A percentile compares a stretch with the other conserved stretches of the same genome.
phyloP scores from a whole-genome alignment of 2,888 invertebrate genomes.

The Embidobia sp. region DNA sequence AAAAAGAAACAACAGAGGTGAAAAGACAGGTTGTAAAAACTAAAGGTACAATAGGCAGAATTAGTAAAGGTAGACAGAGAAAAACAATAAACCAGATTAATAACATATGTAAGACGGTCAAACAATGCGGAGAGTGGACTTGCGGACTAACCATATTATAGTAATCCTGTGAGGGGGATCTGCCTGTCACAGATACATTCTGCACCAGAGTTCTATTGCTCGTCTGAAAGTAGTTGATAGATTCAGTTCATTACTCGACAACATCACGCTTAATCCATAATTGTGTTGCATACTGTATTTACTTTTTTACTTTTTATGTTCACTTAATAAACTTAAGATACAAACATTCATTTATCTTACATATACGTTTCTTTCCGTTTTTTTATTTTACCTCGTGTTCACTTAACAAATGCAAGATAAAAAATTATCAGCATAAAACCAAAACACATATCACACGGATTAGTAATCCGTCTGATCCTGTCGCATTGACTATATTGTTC shows the following conservation, averaged over 20 bases:
- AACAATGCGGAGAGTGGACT: conserved; percentile 81
- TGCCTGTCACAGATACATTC: conserved; percentile 82
- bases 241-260: conserved; percentile 80
- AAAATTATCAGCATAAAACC: too few relatives aligned
- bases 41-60: conserved; percentile 64
- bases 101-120: conserved; percentile 80
- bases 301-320: conserved; percentile 27
- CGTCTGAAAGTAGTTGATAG: conserved; percentile 82
- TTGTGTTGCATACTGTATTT: conserved; percentile 67
- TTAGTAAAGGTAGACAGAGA: conserved; percentile 66
- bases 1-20: conserved; percentile 44
- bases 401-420: too few relatives aligned
- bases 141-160: conserved; percentile 81
- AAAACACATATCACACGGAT: too few relatives aligned
- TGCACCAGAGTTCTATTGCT: conserved; percentile 82
- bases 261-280: conserved; percentile 71
- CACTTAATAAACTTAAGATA: conserved; percentile 18
- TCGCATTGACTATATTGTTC: neutral
- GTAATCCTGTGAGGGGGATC: conserved; percentile 82
- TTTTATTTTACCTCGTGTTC: neutral
- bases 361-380: neutral
- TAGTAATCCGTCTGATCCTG: too few relatives aligned
- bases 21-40: conserved; percentile 54
- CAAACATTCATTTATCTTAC: conserved; percentile 1
- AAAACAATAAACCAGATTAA: conserved; percentile 76